Evolutionary conservation across 64 coral and sea anemone genomes (phyloP).

Genomic region (Montipora cactus): DNA sequence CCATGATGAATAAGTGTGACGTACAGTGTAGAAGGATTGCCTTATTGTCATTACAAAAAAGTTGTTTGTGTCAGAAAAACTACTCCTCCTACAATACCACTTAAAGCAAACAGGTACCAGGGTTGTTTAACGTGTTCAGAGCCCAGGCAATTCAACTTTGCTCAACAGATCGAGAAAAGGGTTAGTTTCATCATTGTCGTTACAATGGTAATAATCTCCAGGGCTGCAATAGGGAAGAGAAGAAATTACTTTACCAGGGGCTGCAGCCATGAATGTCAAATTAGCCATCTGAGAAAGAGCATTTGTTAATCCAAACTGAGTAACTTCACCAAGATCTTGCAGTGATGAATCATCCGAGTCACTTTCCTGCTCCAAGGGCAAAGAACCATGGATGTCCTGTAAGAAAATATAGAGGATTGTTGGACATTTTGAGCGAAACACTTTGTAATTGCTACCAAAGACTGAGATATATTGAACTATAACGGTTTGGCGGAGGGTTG

Average conservation of each 20-base stretch:
- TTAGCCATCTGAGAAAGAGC: slow-evolving; percentile 85
- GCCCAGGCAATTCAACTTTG: no score
- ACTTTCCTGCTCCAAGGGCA: slow-evolving; percentile 51
- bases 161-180: no score
- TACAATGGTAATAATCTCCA: background rate
- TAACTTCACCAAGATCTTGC: slow-evolving; percentile 52
- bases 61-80: no score
- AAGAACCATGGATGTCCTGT: slow-evolving; percentile 1
- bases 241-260: slow-evolving; percentile 59
- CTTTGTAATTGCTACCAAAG: no score
- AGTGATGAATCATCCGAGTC: slow-evolving; percentile 57
- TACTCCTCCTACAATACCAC: no score
- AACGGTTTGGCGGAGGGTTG: no score
- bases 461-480: no score
- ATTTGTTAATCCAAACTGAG: slow-evolving; percentile 70
- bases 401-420: background rate
- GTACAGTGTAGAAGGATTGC: no score
- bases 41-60: no score
- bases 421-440: background rate
- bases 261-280: slow-evolving; percentile 70
- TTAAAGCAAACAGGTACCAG: no score
- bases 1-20: no score
- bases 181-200: background rate
- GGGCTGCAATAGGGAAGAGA: background rate
- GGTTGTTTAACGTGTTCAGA: no score